These are phyloP conservation scores for Elysia chlorotica DNA, from an alignment of 1,140 invertebrate genomes.

Conservation along the genomic window DNA sequence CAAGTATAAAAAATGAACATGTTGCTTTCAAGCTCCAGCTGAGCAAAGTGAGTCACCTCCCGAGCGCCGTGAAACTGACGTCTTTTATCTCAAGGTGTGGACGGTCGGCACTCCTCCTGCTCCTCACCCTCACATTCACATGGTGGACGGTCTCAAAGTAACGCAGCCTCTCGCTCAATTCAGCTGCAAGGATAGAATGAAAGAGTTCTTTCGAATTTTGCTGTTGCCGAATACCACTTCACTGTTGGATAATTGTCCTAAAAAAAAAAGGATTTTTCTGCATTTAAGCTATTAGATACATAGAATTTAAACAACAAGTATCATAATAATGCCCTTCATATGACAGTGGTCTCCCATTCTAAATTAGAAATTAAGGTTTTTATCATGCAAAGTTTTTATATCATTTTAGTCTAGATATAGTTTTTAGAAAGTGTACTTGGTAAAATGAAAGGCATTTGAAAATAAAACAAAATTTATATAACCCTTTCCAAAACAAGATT, in stretches of 20 bases:
- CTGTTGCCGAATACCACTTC: no score
- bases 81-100: not conserved
- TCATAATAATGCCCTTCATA: not conserved
- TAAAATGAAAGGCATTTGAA: not conserved
- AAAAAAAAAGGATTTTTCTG: not conserved
- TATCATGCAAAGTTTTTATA: not conserved
- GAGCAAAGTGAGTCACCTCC: not conserved
- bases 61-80: conserved; percentile 18
- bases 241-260: not conserved
- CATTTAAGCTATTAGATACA: no score
- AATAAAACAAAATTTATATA: not conserved
- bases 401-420: not conserved
- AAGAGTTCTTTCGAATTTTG: no score
- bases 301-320: not conserved
- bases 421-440: not conserved
- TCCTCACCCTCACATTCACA: conserved; percentile 15
- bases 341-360: not conserved
- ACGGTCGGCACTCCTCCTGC: conserved; percentile 7
- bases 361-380: not conserved
- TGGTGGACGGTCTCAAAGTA: conserved; percentile 18
- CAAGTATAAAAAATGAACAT: not conserved
- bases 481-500: not conserved
- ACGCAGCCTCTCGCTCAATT: conserved; percentile 3
- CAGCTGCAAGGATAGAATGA: conserved; percentile 6
- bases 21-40: not conserved